These are phyloP conservation scores for Pionites leucogaster DNA, from an alignment of 2,113 vertebrate genomes.

Conservation along the genomic window DNA sequence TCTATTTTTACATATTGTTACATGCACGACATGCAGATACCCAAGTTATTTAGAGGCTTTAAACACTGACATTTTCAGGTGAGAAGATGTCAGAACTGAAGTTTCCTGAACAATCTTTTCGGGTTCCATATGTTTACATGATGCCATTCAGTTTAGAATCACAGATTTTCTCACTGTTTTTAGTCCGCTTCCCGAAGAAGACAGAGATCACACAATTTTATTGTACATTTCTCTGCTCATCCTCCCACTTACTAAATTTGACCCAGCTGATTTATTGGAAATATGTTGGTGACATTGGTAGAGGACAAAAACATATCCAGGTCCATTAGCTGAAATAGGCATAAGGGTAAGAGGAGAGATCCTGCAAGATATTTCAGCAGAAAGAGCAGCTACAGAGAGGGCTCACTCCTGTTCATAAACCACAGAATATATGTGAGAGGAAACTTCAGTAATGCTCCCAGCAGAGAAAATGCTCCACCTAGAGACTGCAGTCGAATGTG, in stretches of 20 bases:
- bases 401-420: background rate
- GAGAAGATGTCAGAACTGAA: background rate
- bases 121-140: background rate
- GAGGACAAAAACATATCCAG: background rate
- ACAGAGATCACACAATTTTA: background rate
- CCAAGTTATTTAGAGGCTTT: background rate
- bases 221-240: background rate
- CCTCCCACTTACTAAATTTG: background rate
- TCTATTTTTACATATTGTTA: background rate
- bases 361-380: background rate
- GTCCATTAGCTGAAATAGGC: background rate
- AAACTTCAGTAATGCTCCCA: background rate
- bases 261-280: background rate
- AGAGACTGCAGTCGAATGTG: background rate
- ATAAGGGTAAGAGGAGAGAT: background rate
- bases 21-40: rapidly evolving
- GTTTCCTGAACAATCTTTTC: background rate
- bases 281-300: background rate
- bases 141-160: background rate
- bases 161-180: background rate
- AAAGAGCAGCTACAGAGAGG: background rate
- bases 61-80: background rate
- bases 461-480: background rate
- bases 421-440: background rate
- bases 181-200: background rate